Base-by-base conservation (phyloP, 2,888 invertebrate genomes). In the Osedax frankpressi region DNA sequence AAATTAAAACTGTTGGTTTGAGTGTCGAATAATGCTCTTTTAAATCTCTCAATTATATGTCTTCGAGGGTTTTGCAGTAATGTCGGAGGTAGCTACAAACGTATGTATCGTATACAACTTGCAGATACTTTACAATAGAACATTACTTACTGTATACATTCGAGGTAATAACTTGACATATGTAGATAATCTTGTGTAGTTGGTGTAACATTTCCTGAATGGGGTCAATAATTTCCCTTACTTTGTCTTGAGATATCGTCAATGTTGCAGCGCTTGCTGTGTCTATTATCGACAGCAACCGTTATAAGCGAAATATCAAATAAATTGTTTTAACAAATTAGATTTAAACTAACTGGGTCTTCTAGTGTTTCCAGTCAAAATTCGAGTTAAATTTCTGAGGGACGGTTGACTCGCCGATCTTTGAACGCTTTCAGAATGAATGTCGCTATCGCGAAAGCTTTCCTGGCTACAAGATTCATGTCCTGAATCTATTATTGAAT, bases 141-240 rank as follows among this genome's bases (percentile, higher is more conserved):
- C 19, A 14, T 19, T 59, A 59, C 14, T 14, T 59, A 59, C 19
- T 14, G 59, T 14, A 14, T 14, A 59, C 19, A 14, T 14, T 59
- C 14, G 59, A 59, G 59, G 59, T 14, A 59, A 14, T 14, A 44
- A 77, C 76, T 76, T 78, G 78, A 19, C 77, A 76, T 44, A 78
- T 73, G 77, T 80, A 83, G 74, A 84, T 80, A 44, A 84, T 81
- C 74, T 84, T 84, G 77, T 84, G 84, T 3, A 84, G 78, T 65
- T 81, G 81, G 73, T 82, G 80, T 63, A 84, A 77, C 79, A 84
- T 81, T 78, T 82, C 82, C 6, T 81, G 79, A 29, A 84, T 82
- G 1, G 84, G 84, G 77, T 84, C 84, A 75, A 78, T 81, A 77
- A 84, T 82, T 76, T 82, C 81, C 24, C 83, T 78, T 24, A 84